phyloP scores from a whole-genome alignment of 2,113 vertebrate species.

The Xiphias gladius region DNA sequence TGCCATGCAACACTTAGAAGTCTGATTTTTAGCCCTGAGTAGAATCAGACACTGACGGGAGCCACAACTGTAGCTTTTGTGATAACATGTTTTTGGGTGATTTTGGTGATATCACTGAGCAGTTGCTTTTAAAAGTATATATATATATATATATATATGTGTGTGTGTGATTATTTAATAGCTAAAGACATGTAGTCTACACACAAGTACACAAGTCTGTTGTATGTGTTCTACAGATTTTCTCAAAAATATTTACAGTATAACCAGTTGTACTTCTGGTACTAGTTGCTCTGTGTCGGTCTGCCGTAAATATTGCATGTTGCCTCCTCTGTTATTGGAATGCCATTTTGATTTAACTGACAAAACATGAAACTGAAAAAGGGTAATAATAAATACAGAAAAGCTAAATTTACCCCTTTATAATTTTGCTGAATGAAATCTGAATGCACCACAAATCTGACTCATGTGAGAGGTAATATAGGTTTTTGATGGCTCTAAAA shows the following conservation, averaged over 20 bases:
- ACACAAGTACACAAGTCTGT: background rate
- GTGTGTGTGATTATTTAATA: too few species aligned
- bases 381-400: background rate
- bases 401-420: background rate
- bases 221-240: too few species aligned
- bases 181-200: too few species aligned
- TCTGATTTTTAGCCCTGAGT: background rate
- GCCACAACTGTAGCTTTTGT: too few species aligned
- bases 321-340: background rate
- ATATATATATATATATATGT: too few species aligned
- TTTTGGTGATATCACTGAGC: too few species aligned
- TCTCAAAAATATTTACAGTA: background rate
- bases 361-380: background rate
- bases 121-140: too few species aligned
- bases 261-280: too few species aligned
- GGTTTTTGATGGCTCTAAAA: background rate
- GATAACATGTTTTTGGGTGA: too few species aligned
- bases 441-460: background rate
- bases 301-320: background rate
- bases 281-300: too few species aligned
- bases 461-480: background rate
- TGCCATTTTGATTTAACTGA: background rate
- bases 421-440: background rate
- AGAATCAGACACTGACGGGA: too few species aligned
- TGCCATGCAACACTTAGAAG: background rate